phyloP scores from a whole-genome alignment of 2,797 vertebrate species.

The Benthosema pterotum region DNA sequence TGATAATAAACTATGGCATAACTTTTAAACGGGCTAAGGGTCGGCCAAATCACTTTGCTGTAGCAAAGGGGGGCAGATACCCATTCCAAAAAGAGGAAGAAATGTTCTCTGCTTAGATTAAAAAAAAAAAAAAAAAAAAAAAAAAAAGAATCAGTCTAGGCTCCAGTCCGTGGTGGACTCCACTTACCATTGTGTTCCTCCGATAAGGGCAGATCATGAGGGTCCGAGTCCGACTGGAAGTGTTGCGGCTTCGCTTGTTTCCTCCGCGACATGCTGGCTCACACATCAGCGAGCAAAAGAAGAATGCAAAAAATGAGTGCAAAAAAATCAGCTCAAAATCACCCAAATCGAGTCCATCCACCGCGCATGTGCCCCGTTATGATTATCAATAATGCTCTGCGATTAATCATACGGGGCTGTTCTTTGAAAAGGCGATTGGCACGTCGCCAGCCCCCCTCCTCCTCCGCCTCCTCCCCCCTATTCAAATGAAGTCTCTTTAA shows the following conservation, averaged over 20 bases:
- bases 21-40: too few relatives aligned
- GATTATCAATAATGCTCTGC: slow-evolving; percentile 99
- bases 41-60: too few relatives aligned
- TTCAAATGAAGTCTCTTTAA: slow-evolving; percentile 99
- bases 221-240: slow-evolving; percentile 98
- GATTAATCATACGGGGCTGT: slow-evolving; percentile 98
- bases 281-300: slow-evolving; percentile 98
- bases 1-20: too few relatives aligned
- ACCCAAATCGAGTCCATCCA: slow-evolving; percentile 98
- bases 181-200: slow-evolving; percentile 95
- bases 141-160: too few relatives aligned
- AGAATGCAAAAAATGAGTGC: slow-evolving; percentile 92
- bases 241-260: slow-evolving; percentile 99
- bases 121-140: not conserved
- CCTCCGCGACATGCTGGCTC: slow-evolving; percentile 99
- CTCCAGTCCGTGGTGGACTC: slow-evolving; percentile 25
- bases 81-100: slow-evolving; percentile 22
- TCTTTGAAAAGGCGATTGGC: slow-evolving; percentile 97
- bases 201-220: slow-evolving; percentile 93
- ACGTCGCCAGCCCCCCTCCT: slow-evolving; percentile 95
- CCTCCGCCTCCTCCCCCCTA: slow-evolving; percentile 86
- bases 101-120: slow-evolving; percentile 6
- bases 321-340: slow-evolving; percentile 97
- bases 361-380: slow-evolving; percentile 99
- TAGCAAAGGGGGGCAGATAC: too few relatives aligned